These are phyloP conservation scores for Lysandra coridon DNA, from an alignment of 2,888 invertebrate genomes.

Conservation along the genomic window DNA sequence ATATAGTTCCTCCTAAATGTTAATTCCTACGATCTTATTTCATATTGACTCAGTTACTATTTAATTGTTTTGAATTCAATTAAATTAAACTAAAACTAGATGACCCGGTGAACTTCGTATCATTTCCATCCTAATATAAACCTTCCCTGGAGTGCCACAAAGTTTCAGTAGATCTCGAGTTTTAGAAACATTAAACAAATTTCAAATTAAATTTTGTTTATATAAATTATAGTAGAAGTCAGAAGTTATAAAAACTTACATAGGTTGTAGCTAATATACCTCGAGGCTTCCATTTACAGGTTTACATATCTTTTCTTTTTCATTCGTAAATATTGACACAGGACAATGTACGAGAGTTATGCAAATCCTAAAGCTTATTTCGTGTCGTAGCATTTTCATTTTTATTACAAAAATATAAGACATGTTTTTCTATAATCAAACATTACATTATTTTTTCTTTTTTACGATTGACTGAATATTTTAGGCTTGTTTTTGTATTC, in stretches of 20 bases:
- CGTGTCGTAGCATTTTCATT: background rate
- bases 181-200: too few relatives aligned
- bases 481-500: background rate
- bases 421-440: background rate
- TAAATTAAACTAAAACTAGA: background rate
- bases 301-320: conserved; percentile 35
- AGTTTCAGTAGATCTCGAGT: too few relatives aligned
- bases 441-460: background rate
- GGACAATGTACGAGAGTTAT: conserved; percentile 41
- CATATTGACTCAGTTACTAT: background rate
- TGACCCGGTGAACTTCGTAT: too few relatives aligned
- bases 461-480: background rate
- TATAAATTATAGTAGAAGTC: too few relatives aligned
- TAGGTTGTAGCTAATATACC: background rate
- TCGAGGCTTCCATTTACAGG: conserved; percentile 10
- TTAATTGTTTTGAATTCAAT: background rate
- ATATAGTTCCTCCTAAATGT: too few relatives aligned
- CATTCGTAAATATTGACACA: conserved; percentile 43
- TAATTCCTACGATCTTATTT: background rate
- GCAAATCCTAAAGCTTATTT: conserved; percentile 39
- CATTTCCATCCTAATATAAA: too few relatives aligned
- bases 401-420: background rate
- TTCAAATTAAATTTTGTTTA: too few relatives aligned
- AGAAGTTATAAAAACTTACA: background rate
- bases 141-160: too few relatives aligned